A percentile compares a stretch with the other conserved stretches of the same genome.
Evolutionary conservation across 2,888 invertebrate genomes (phyloP).

Genomic region (Pediacus dermestoides): DNA sequence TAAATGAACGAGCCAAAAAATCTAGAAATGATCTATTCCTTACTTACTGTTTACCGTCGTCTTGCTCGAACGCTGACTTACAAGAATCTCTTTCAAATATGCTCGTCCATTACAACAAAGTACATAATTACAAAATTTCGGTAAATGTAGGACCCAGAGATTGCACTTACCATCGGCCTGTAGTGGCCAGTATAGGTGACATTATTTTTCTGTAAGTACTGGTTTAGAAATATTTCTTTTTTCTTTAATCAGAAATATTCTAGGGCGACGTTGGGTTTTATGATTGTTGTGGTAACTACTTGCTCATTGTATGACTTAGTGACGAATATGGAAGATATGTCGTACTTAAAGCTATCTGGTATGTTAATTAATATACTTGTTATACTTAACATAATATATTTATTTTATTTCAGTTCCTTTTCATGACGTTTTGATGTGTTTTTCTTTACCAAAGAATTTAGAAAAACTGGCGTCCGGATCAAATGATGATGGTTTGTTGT

Average conservation of each 20-base stretch:
- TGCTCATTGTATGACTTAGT: slow-evolving; percentile 24
- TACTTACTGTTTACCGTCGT: slow-evolving; percentile 60
- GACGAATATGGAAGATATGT: slow-evolving; percentile 21
- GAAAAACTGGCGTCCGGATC: slow-evolving; percentile 30
- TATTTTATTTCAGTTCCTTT: slow-evolving; percentile 15
- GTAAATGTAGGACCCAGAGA: slow-evolving; percentile 20
- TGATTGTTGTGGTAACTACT: slow-evolving; percentile 12
- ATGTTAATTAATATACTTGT: not conserved
- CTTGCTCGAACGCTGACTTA: slow-evolving; percentile 55
- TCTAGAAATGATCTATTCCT: slow-evolving; percentile 50
- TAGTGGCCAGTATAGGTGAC: slow-evolving; percentile 16
- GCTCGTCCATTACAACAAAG: slow-evolving; percentile 19
- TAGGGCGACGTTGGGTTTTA: too few species aligned
- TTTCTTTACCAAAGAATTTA: slow-evolving; percentile 35
- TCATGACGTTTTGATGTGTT: slow-evolving; percentile 33
- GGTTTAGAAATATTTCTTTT: too few species aligned
- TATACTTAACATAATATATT: slow-evolving; percentile 3
- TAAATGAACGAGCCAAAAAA: slow-evolving; percentile 17
- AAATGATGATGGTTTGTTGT: slow-evolving; percentile 34
- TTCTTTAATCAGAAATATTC: too few species aligned
- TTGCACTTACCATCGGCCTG: slow-evolving; percentile 19
- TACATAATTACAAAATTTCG: slow-evolving; percentile 16
- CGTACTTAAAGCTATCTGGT: slow-evolving; percentile 15
- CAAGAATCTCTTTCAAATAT: slow-evolving; percentile 35
- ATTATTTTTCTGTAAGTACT: slow-evolving; percentile 24